Conservation (phyloP, 2,888 invertebrate species). For the Bugula neritina region DNA sequence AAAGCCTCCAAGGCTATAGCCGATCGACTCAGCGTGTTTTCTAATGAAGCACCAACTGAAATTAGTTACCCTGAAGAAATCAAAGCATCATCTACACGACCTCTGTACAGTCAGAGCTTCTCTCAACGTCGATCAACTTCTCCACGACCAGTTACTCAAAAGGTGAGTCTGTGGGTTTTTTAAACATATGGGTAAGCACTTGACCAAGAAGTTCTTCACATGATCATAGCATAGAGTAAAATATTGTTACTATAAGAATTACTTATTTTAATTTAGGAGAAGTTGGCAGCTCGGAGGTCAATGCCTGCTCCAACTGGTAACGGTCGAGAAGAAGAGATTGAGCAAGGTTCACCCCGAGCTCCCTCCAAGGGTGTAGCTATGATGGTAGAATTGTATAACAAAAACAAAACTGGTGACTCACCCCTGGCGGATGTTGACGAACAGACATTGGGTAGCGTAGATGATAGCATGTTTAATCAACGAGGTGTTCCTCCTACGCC, state of each 20-base stretch:
- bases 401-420: constrained; percentile 14
- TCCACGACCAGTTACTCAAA: constrained; percentile 17
- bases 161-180: no score
- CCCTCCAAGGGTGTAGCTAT: constrained; percentile 24
- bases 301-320: background rate
- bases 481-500: background rate
- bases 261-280: constrained; percentile 8
- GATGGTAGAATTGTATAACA: constrained; percentile 24
- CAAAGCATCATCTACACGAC: background rate
- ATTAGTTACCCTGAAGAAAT: background rate
- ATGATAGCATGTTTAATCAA: constrained; percentile 17
- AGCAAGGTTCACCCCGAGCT: constrained; percentile 23
- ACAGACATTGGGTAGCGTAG: constrained; percentile 18
- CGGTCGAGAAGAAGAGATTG: background rate
- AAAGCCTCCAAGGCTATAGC: constrained; percentile 16
- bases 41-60: background rate
- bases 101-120: no score
- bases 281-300: background rate
- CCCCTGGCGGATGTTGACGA: constrained; percentile 11
- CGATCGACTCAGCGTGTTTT: constrained; percentile 3
- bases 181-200: no score
- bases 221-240: no score
- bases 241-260: no score
- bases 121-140: background rate
- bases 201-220: no score